Base-by-base conservation (phyloP, 2,888 invertebrate genomes). In the Diloba caeruleocephala region DNA sequence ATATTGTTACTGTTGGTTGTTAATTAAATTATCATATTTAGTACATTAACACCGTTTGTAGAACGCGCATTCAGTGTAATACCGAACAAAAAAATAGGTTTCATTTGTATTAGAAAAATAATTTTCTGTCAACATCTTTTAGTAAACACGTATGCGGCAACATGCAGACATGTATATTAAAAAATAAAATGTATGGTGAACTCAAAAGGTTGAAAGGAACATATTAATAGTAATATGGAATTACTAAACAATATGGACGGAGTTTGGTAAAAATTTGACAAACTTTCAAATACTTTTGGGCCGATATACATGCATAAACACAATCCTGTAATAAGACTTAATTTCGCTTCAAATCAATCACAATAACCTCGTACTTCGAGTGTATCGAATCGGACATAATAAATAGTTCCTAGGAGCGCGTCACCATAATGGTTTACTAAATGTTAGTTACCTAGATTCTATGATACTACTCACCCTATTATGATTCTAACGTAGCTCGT, bases 1-100 rank as follows among this genome's bases (percentile, higher is more conserved):
- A 75, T 81, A 70, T 81, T 72, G 84, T 81, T 81, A 76, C 64
- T 70, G 76, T 71, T 67, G 69, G 79, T 74, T 65, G 61, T 76
- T 83, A 85, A 84, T 84, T 69, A 80, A 80, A 88, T 87, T 85
- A 87, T 73, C 81, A 85, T 89, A 85, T 82, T 79, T 74, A 70
- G 48, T 67, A 65, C 72, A 82, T 80, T 78, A 83, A 81, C 77
- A 44, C 51, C 42, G 55, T 66, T 69, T 65, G 72, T 73, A 46
- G 56, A 62, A 67, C 69, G 66, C 66, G 71, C 63, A 67, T 33
- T n/a, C 12, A 15, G 34, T 26, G 45, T 34, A n/a, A n/a, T n/a
- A 31, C 68, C 48, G 54, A 59, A 36, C 48, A 68, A 78, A 79
- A 78, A 70, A 65, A 26, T 53, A 4, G 48, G 50, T 54, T 62